phyloP scores from a whole-genome alignment of 1,140 invertebrate species.

The Bombus balteatus region DNA sequence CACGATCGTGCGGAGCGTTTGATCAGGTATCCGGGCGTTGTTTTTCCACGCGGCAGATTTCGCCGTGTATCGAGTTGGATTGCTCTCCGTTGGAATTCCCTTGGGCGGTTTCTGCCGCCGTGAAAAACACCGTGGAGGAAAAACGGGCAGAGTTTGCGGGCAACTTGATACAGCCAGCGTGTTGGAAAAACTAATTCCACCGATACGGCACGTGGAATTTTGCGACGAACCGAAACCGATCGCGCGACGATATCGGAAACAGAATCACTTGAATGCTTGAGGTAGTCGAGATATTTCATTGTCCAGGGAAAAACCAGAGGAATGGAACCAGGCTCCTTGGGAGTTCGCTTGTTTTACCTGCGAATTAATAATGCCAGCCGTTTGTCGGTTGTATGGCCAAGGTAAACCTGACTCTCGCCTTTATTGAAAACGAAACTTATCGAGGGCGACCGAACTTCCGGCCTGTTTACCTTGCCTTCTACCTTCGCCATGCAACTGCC shows the following conservation, averaged over 20 bases:
- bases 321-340: neutral
- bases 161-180: neutral
- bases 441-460: neutral
- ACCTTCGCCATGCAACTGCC: neutral
- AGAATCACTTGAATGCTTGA: neutral
- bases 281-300: constrained; percentile 44
- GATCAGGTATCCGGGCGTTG: constrained; percentile 29
- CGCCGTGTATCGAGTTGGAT: constrained; percentile 9
- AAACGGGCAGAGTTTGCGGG: neutral
- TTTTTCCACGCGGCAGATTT: constrained; percentile 41
- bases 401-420: neutral
- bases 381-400: neutral
- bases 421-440: constrained; percentile 22
- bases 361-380: constrained; percentile 2
- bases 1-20: constrained; percentile 12
- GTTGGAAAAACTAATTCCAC: constrained; percentile 51
- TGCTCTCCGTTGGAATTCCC: constrained; percentile 40
- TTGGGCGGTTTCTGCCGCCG: constrained; percentile 40
- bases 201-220: constrained; percentile 5
- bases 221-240: constrained; percentile 23
- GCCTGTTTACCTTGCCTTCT: neutral
- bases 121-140: constrained; percentile 43
- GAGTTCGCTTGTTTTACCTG: neutral
- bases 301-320: neutral
- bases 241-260: neutral